Percentiles rank a stretch among this genome's conserved stretches.
phyloP scores from a whole-genome alignment of 2,113 vertebrate species.

The Sinocyclocheilus anshuiensis region DNA sequence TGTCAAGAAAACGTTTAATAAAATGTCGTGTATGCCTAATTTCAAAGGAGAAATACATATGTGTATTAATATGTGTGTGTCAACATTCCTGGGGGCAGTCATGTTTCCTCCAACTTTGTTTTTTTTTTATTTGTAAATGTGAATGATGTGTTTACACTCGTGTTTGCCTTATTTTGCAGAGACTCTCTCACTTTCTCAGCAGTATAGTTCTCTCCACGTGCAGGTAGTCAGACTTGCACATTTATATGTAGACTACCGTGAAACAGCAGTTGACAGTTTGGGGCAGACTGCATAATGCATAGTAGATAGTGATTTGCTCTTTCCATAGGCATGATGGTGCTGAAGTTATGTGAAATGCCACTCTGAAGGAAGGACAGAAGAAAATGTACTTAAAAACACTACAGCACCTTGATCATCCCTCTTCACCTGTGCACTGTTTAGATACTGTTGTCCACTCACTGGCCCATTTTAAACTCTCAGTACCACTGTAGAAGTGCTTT shows the following conservation, averaged over 20 bases:
- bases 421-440: not conserved
- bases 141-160: not conserved
- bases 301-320: not conserved
- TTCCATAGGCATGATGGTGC: not conserved
- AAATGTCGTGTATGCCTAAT: not conserved
- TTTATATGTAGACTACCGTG: not conserved
- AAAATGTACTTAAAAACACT: not conserved
- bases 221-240: not conserved
- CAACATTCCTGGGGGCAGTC: not conserved
- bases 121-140: not conserved
- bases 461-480: not conserved
- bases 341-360: conserved; percentile 12
- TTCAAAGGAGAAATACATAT: not conserved
- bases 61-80: not conserved
- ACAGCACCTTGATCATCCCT: not conserved
- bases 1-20: not conserved
- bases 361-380: not conserved
- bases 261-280: not conserved
- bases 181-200: not conserved
- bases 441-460: not conserved
- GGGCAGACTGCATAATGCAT: not conserved
- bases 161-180: not conserved
- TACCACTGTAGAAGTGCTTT: not conserved
- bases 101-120: not conserved
- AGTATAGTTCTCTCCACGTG: not conserved